Conservation (phyloP, 1,140 invertebrate genomes). For the Trichonephila clavata region DNA sequence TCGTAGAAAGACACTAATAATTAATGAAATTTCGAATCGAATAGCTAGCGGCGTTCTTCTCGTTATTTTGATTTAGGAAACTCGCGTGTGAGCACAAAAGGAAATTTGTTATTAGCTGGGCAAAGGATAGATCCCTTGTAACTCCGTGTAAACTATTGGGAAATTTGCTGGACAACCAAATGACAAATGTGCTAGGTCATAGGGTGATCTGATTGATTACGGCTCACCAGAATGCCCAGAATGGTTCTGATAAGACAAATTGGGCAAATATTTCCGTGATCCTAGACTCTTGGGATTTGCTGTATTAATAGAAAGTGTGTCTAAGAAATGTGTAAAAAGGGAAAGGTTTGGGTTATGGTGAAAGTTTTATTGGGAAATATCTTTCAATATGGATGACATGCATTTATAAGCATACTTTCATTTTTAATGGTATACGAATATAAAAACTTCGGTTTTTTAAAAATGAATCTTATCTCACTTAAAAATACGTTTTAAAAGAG, state of each 20-base stretch:
- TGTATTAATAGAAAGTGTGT: not conserved
- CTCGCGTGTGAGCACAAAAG: conserved; percentile 1
- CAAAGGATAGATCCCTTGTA: conserved; percentile 6
- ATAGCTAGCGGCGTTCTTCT: conserved; percentile 47
- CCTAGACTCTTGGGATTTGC: not conserved
- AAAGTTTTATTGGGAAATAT: no score
- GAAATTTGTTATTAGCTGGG: conserved; percentile 52
- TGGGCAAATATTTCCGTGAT: conserved; percentile 40
- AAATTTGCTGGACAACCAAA: conserved; percentile 39
- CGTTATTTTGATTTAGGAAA: conserved; percentile 54
- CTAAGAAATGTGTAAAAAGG: conserved; percentile 1
- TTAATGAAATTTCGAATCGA: conserved; percentile 63
- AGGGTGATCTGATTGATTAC: conserved; percentile 48
- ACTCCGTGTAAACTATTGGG: conserved; percentile 54
- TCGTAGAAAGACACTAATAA: conserved; percentile 55
- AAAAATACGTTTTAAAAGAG: no score
- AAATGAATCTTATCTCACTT: no score
- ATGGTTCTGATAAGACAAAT: conserved; percentile 44
- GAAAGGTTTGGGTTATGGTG: no score
- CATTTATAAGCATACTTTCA: no score
- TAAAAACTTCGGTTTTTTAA: no score
- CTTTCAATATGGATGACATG: no score
- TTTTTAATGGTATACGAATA: no score
- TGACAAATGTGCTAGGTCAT: conserved; percentile 52
- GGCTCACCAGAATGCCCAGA: conserved; percentile 26